A percentile compares a stretch with the other conserved stretches of the same genome.
Conservation (phyloP, 1,140 invertebrate species). For the Lycorma delicatula region DNA sequence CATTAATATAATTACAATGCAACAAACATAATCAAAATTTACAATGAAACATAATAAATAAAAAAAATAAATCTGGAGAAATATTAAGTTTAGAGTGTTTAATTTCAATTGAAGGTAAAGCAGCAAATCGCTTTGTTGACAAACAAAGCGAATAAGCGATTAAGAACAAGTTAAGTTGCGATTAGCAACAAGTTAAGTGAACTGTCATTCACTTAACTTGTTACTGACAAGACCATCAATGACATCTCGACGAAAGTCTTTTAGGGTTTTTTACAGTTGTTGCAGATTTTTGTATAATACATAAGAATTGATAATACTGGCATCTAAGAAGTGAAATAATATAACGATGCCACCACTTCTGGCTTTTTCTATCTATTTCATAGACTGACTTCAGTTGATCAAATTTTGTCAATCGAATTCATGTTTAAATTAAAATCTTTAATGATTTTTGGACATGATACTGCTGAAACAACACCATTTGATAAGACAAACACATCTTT, state of each 20-base stretch:
- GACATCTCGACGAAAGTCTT: conserved; percentile 9
- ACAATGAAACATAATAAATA: too few relatives aligned
- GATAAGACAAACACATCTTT: conserved; percentile 12
- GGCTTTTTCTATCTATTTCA: conserved; percentile 33
- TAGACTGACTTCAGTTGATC: conserved; percentile 35
- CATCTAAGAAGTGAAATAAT: conserved; percentile 34
- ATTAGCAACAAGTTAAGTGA: too few relatives aligned
- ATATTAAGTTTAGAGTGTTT: too few relatives aligned
- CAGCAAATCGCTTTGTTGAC: too few relatives aligned
- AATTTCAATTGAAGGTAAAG: too few relatives aligned
- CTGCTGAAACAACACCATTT: conserved; percentile 19
- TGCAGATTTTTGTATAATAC: conserved; percentile 25
- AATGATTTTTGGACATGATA: conserved; percentile 30
- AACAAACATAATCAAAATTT: too few relatives aligned
- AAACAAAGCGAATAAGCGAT: too few relatives aligned
- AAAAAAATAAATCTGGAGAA: too few relatives aligned
- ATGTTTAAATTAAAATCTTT: conserved; percentile 37
- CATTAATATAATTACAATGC: too few relatives aligned
- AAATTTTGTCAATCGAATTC: conserved; percentile 35
- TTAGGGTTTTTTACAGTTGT: not conserved
- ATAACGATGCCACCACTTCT: conserved; percentile 37
- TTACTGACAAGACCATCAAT: conserved; percentile 15
- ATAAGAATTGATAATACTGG: conserved; percentile 30
- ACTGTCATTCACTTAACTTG: too few relatives aligned
- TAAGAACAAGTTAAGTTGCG: too few relatives aligned